These are phyloP conservation scores for Scaeva pyrastri DNA, from an alignment of 2,888 invertebrate species.

Conservation along the genomic window DNA sequence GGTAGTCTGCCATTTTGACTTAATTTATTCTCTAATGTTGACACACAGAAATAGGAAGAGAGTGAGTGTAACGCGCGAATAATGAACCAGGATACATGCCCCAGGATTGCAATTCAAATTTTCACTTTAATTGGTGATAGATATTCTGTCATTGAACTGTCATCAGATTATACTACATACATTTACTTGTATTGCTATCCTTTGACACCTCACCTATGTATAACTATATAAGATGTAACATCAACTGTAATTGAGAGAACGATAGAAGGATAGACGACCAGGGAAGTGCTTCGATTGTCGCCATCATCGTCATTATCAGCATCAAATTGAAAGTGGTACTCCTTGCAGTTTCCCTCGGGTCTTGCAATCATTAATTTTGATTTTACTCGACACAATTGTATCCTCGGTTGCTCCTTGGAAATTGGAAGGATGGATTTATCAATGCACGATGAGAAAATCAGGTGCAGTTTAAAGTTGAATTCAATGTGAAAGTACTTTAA, in stretches of 20 bases:
- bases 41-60: not conserved
- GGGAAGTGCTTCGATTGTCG: conserved; percentile 54
- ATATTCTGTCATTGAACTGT: conserved; percentile 46
- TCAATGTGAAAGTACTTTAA: too few relatives aligned
- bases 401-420: not conserved
- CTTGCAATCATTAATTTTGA: conserved; percentile 68
- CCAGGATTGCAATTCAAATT: conserved; percentile 40
- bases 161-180: not conserved
- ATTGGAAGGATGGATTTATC: too few relatives aligned
- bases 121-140: conserved; percentile 60
- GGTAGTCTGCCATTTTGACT: conserved; percentile 37
- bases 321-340: conserved; percentile 33
- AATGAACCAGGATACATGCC: conserved; percentile 43
- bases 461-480: too few relatives aligned
- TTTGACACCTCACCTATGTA: conserved; percentile 19
- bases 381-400: conserved; percentile 52
- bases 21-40: conserved; percentile 67
- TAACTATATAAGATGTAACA: conserved; percentile 30
- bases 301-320: conserved; percentile 18
- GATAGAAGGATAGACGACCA: conserved; percentile 26
- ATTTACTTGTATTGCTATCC: not conserved
- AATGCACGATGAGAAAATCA: not conserved
- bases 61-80: conserved; percentile 24
- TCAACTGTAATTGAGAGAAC: conserved; percentile 45
- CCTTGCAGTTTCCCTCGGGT: conserved; percentile 21